Base-by-base conservation (phyloP, 2,888 invertebrate genomes). In the Coenonympha glycerion region DNA sequence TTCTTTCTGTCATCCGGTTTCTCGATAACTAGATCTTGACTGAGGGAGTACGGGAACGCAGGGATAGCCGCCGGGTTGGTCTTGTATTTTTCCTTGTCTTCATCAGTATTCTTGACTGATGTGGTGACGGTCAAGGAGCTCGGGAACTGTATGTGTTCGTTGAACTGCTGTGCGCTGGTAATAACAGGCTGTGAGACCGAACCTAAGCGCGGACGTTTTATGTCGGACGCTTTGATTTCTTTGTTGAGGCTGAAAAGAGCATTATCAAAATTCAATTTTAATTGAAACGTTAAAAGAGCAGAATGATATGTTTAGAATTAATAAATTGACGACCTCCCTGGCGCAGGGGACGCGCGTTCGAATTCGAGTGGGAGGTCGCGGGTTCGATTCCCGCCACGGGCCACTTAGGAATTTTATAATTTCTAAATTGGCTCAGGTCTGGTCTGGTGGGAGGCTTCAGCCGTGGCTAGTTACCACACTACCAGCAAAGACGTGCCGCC, bases 91-190 rank as follows among this genome's bases (percentile, higher is more conserved):
- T 58, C 37, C 21, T 74, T 72, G 34, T 73, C 63, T 3, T 68
- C 64, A 1, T 65, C 61, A 5, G 70, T 63, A 0, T 54, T 39
- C 34, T 69, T 71, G 3, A 66, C 57, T 1, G 73, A 70, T 0
- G 84, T 76, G 6, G 83, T 87, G 53, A 86, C 84, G 0, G 86
- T 87, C n/a, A 87, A 73, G 0, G 86, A 77, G 58, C 81, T 80
- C 0, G 86, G 86, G 65, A 87, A 86, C 42, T 76, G 78, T 48
- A 87, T 82, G 18, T 74, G 76, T 47, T 85, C 85, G 0, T 69
- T 45, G 66, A 75, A 77, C 0, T 65, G 57, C n/a, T 56, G 56
- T 0, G 47, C 30, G 15, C 53, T 50, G 33, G 58, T 3, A 55
- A 40, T 13, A 6, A 55, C 45, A 0, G 68, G 60, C 18, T 71